phyloP scores from a whole-genome alignment of 1,140 invertebrate species.

The Drosophila sucinea region DNA sequence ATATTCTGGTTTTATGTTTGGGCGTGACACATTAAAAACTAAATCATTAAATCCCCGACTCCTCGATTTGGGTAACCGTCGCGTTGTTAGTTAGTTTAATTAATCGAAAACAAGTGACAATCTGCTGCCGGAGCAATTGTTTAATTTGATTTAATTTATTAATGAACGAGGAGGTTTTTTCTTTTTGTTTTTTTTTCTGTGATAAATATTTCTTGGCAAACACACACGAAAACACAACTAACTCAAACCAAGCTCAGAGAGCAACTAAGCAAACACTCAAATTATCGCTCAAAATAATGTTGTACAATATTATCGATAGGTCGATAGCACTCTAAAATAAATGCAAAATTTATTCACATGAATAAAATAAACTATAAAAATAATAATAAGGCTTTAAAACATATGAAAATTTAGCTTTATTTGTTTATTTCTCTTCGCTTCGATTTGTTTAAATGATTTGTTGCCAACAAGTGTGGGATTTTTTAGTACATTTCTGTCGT shows the following conservation, averaged over 20 bases:
- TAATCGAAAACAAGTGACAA: slow-evolving; percentile 13
- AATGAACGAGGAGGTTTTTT: slow-evolving; percentile 8
- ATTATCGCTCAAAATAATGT: slow-evolving; percentile 10
- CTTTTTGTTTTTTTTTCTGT: background rate
- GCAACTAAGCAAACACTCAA: slow-evolving; percentile 12
- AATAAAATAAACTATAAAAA: background rate
- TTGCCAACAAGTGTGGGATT: slow-evolving; percentile 3
- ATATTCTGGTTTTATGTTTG: slow-evolving; percentile 54
- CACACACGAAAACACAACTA: slow-evolving; percentile 22
- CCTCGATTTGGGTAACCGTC: slow-evolving; percentile 32
- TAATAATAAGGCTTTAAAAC: background rate
- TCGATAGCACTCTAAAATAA: background rate
- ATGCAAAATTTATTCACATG: background rate
- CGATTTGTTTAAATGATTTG: background rate
- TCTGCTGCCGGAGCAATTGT: slow-evolving; percentile 31
- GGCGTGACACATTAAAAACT: slow-evolving; percentile 68
- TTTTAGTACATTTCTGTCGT: background rate
- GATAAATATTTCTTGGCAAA: slow-evolving; percentile 11
- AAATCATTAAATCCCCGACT: slow-evolving; percentile 24
- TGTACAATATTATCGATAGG: slow-evolving; percentile 10
- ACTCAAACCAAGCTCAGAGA: slow-evolving; percentile 47
- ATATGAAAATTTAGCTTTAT: background rate
- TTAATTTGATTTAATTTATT: slow-evolving; percentile 18
- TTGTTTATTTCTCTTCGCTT: background rate
- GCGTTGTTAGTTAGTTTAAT: slow-evolving; percentile 28